A percentile compares a stretch with the other conserved stretches of the same genome.
These are phyloP conservation scores for Indicator indicator DNA, from an alignment of 2,113 vertebrate genomes.

Conservation along the genomic window DNA sequence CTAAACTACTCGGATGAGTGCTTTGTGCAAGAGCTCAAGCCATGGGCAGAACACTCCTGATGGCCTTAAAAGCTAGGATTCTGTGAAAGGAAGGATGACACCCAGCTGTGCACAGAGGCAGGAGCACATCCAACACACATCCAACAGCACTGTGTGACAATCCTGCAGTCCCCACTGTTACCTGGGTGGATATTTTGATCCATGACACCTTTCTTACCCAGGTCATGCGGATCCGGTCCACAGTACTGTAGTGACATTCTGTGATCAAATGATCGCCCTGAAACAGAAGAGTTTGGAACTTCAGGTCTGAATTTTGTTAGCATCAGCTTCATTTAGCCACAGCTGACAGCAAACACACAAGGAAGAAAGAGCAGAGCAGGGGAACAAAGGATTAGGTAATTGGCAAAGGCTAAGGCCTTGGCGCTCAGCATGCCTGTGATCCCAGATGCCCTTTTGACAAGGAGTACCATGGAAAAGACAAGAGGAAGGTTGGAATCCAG, in stretches of 20 bases:
- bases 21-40: background rate
- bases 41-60: background rate
- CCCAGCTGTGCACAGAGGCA: background rate
- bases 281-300: slow-evolving; percentile 56
- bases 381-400: background rate
- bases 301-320: background rate
- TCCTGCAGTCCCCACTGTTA: background rate
- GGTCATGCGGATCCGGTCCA: slow-evolving; percentile 83
- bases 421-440: background rate
- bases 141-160: background rate
- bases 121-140: background rate
- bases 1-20: background rate
- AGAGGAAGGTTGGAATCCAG: too few species aligned
- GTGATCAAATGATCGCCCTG: slow-evolving; percentile 89
- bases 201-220: slow-evolving; percentile 81
- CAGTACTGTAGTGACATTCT: slow-evolving; percentile 87
- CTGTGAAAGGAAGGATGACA: too few species aligned
- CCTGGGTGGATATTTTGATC: background rate
- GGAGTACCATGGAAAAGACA: too few species aligned
- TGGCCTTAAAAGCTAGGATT: background rate
- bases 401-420: background rate
- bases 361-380: background rate
- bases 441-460: background rate
- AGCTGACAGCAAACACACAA: background rate
- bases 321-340: background rate